Conservation (phyloP, 2,888 invertebrate species). For the Cyrtodaria siliqua region DNA sequence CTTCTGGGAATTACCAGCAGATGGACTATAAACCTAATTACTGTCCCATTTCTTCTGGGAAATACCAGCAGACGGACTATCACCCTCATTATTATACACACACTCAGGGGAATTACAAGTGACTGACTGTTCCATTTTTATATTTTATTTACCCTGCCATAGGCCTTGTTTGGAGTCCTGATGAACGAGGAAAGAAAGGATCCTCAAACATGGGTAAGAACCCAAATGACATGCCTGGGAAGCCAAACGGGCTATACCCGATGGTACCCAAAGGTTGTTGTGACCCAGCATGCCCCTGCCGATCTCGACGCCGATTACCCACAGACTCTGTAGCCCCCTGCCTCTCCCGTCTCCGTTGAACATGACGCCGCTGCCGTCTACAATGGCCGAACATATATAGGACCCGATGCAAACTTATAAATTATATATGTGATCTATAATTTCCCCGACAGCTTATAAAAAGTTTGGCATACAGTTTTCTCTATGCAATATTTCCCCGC, state of each 20-base stretch:
- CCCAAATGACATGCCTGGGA: conserved; percentile 72
- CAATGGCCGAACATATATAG: conserved; percentile 40
- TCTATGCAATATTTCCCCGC: no score
- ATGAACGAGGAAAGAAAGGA: conserved; percentile 65
- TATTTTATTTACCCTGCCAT: conserved; percentile 64
- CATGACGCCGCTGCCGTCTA: conserved; percentile 61
- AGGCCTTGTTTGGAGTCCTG: conserved; percentile 55
- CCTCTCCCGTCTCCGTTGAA: conserved; percentile 58
- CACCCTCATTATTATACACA: no score
- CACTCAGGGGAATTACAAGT: no score
- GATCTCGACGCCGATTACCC: conserved; percentile 54
- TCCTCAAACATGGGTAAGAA: conserved; percentile 74
- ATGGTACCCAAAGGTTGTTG: conserved; percentile 50
- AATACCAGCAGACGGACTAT: no score
- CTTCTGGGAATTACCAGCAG: no score
- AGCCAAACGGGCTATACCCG: conserved; percentile 66
- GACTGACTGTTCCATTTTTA: no score
- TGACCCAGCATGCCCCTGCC: conserved; percentile 59
- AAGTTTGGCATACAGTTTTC: no score
- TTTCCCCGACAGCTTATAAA: no score
- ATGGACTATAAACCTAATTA: no score
- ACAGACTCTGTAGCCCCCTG: conserved; percentile 56
- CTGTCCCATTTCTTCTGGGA: no score
- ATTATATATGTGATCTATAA: no score
- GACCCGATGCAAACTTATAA: conserved; percentile 40